Evolutionary conservation across 2,888 invertebrate species (phyloP).

Genomic region (Thereva nobilitata): DNA sequence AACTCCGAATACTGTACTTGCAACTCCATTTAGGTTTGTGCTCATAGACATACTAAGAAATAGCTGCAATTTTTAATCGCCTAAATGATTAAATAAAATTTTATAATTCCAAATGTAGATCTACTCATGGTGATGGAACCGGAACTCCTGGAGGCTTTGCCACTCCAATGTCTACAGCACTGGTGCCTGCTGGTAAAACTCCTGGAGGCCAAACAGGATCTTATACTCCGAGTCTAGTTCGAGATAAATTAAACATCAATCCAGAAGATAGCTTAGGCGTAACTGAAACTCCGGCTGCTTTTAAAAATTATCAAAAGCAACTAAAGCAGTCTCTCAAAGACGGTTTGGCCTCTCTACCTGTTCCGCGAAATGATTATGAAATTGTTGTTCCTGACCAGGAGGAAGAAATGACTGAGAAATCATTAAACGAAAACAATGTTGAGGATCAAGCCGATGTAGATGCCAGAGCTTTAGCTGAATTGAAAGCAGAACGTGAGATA

Average conservation of each 20-base stretch:
- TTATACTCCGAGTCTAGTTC: slow-evolving; percentile 73
- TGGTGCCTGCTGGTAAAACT: slow-evolving; percentile 56
- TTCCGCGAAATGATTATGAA: slow-evolving; percentile 97
- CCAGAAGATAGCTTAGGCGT: slow-evolving; percentile 77
- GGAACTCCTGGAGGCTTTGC: slow-evolving; percentile 67
- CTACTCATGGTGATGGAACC: slow-evolving; percentile 68
- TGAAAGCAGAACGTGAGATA: slow-evolving; percentile 66
- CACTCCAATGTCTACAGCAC: slow-evolving; percentile 61
- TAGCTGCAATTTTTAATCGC: background rate
- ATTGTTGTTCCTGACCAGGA: slow-evolving; percentile 93
- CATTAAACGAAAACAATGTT: slow-evolving; percentile 59
- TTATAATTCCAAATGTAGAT: slow-evolving; percentile 54
- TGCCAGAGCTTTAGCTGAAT: slow-evolving; percentile 69
- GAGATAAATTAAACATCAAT: slow-evolving; percentile 95
- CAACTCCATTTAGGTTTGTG: slow-evolving; percentile 77
- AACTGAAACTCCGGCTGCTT: slow-evolving; percentile 71
- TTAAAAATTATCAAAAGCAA: slow-evolving; percentile 71
- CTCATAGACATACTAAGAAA: background rate
- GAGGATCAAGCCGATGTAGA: slow-evolving; percentile 90
- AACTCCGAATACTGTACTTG: slow-evolving; percentile 89
- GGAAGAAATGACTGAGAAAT: slow-evolving; percentile 59
- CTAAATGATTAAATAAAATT: slow-evolving; percentile 8
- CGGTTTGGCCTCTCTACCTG: slow-evolving; percentile 80
- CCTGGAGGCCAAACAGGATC: slow-evolving; percentile 37
- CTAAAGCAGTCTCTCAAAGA: slow-evolving; percentile 75